phyloP scores from a whole-genome alignment of 2,113 vertebrate genomes.

The Ellobius talpinus region DNA sequence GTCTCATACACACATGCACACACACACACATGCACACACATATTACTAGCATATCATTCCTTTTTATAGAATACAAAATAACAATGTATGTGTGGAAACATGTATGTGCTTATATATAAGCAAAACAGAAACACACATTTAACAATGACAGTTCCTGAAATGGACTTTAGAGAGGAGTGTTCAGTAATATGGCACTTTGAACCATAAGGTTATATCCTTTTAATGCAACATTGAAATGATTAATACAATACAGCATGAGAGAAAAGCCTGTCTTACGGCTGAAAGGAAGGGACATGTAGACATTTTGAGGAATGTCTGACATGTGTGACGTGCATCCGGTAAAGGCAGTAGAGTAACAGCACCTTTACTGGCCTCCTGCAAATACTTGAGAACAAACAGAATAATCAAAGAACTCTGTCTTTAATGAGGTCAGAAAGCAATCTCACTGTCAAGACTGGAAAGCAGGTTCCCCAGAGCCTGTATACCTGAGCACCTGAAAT shows the following conservation, averaged over 20 bases:
- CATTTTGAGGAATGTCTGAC: background rate
- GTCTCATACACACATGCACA: background rate
- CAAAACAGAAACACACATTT: background rate
- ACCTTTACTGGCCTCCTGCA: background rate
- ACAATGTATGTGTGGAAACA: background rate
- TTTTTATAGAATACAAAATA: conserved; percentile 37
- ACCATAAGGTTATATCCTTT: background rate
- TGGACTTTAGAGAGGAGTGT: background rate
- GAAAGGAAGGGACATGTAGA: background rate
- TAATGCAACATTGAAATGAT: background rate
- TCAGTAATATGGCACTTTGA: background rate
- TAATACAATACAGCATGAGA: background rate
- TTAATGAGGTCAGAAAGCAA: background rate
- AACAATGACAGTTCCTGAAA: background rate
- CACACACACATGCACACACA: background rate
- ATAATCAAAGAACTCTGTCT: background rate
- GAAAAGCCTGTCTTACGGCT: background rate
- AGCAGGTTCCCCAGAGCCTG: background rate
- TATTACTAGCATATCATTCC: background rate
- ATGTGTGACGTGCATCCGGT: background rate
- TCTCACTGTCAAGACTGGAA: background rate
- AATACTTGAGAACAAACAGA: background rate
- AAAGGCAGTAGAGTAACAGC: background rate
- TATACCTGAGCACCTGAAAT: background rate
- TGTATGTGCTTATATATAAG: background rate